Base-by-base conservation (phyloP, 2,888 invertebrate species). In the Eudemis profundana region DNA sequence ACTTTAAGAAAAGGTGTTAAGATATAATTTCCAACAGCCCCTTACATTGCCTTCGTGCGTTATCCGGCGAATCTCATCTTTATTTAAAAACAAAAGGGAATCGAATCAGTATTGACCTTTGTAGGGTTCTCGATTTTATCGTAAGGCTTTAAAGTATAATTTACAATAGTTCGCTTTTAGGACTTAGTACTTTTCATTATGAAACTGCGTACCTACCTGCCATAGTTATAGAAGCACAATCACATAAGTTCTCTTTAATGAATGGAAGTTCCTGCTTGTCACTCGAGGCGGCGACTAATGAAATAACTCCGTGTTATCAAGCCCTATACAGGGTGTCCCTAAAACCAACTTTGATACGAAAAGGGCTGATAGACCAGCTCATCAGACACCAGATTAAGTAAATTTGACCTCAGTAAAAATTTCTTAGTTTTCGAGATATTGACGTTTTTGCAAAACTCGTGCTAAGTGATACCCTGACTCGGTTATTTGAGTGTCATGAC, bases 201-300 rank as follows among this genome's bases (percentile, higher is more conserved):
- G 4, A n/a, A 14, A 0, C 7, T 3, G 5, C 12, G 23, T 23
- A 12, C n/a, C n/a, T 4, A 10, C 78, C 74, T 74, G 70, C 70
- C 75, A 70, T 70, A 77, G 74, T 75, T 72, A 75, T 70, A 72
- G 71, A 71, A 74, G 69, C 70, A 69, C 77, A 74, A 75, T 76
- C 76, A 78, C 80, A 83, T 84, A 69, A 82, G 83, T 82, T 78
- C 74, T 72, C 77, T 74, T 74, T 85, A 85, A 85, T 85, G 82
- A 86, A 86, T 81, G 84, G 84, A 77, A 81, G 75, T 83, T 81
- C 79, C 76, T 79, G 77, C 73, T 75, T 77, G 78, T 78, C 78
- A 74, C 78, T 74, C 76, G 59, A 72, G 78, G 71, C 78, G 78
- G 77, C 78, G 76, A 79, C 82, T 84, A 86, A 87, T 85, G 85